A percentile compares a stretch with the other conserved stretches of the same genome.
These are phyloP conservation scores for Lysiphlebus fabarum DNA, from an alignment of 1,140 invertebrate species.

Conservation along the genomic window DNA sequence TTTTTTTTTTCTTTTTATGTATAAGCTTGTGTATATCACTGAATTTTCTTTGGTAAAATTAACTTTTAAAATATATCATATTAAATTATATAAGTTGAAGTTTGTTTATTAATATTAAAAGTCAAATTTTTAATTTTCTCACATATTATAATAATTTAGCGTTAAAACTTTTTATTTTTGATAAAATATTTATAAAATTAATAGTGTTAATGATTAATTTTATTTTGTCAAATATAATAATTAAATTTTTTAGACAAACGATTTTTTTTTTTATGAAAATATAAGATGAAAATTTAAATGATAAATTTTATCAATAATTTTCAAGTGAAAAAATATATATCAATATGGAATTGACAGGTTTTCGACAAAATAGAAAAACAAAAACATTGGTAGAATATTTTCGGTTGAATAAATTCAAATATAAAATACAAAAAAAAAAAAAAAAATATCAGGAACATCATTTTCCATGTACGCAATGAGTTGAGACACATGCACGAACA, in stretches of 20 bases:
- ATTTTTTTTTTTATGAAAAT: no score
- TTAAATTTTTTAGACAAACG: no score
- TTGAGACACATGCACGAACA: slow-evolving; percentile 19
- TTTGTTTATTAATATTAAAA: neutral
- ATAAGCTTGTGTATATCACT: no score
- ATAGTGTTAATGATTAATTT: no score
- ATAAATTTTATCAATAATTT: neutral
- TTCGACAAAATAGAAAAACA: neutral
- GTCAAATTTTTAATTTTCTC: slow-evolving; percentile 8
- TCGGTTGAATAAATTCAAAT: slow-evolving; percentile 23
- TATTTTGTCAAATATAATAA: no score
- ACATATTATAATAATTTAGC: no score
- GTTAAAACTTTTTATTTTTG: no score
- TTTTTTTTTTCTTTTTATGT: slow-evolving; percentile 5
- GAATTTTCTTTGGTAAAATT: no score
- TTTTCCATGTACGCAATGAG: slow-evolving; percentile 13
- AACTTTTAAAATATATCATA: no score
- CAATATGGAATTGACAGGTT: slow-evolving; percentile 9
- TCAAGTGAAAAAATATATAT: neutral
- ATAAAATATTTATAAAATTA: no score
- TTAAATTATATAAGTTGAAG: no score
- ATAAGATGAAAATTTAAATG: no score
- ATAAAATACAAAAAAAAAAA: slow-evolving; percentile 20
- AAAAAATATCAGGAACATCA: neutral
- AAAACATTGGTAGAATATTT: slow-evolving; percentile 11